These are phyloP conservation scores for Drosophila eohydei DNA, from an alignment of 2,888 invertebrate genomes.

Conservation along the genomic window DNA sequence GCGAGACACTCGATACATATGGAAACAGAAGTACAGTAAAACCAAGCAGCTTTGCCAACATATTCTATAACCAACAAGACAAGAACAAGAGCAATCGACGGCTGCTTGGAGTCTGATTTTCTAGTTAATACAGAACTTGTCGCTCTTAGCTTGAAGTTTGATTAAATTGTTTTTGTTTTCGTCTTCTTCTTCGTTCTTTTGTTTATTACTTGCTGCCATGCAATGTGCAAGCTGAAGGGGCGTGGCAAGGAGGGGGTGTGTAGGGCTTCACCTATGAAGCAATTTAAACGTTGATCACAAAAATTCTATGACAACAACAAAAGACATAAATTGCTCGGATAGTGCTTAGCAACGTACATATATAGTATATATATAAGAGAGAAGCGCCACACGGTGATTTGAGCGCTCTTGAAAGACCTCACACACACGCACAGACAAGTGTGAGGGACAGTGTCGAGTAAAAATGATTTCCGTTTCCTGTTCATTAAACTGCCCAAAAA, in stretches of 20 bases:
- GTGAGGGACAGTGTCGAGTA: conserved; percentile 32
- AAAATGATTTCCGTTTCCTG: conserved; percentile 76
- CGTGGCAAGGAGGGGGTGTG: background rate
- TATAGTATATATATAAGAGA: background rate
- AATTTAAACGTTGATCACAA: conserved; percentile 35
- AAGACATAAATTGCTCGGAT: conserved; percentile 23
- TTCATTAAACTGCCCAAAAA: conserved; percentile 74
- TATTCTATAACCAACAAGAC: background rate
- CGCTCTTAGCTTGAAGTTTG: conserved; percentile 32
- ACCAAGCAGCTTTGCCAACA: conserved; percentile 22
- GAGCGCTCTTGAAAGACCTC: conserved; percentile 20
- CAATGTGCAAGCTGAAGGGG: conserved; percentile 8
- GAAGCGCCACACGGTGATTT: conserved; percentile 6
- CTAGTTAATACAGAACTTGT: background rate
- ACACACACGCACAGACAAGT: conserved; percentile 3
- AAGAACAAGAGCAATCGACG: background rate
- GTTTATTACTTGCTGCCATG: conserved; percentile 27
- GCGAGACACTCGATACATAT: background rate
- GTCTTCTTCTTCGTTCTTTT: background rate
- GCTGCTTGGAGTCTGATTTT: background rate
- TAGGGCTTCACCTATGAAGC: conserved; percentile 1
- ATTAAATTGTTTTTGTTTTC: conserved; percentile 13
- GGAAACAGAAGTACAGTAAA: background rate
- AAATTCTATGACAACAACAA: conserved; percentile 33
- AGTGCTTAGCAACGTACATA: conserved; percentile 22